Conservation (phyloP, 1,140 invertebrate species). For the Diabrotica undecimpunctata region DNA sequence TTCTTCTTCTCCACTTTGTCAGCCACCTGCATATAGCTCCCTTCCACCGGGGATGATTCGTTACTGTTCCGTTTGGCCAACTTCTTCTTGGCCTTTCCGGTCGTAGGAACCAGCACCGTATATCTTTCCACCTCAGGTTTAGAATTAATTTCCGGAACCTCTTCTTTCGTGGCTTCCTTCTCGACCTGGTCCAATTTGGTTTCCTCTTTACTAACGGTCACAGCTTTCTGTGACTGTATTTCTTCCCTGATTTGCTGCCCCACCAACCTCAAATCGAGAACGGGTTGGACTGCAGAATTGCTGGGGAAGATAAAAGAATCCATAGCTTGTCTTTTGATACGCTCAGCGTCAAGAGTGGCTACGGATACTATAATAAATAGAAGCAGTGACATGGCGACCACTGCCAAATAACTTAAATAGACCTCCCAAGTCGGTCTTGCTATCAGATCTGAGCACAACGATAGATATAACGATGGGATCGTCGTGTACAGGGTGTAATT, state of each 20-base stretch:
- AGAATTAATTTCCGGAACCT: constrained; percentile 23
- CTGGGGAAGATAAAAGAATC: constrained; percentile 37
- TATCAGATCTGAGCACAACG: constrained; percentile 67
- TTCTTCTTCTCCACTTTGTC: constrained; percentile 30
- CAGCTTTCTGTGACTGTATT: constrained; percentile 36
- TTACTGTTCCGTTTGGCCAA: constrained; percentile 27
- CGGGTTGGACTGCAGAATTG: constrained; percentile 52
- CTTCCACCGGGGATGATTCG: constrained; percentile 24
- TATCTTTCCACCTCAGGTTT: constrained; percentile 35
- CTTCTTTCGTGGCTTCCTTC: constrained; percentile 18
- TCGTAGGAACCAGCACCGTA: constrained; percentile 39
- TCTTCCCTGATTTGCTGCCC: constrained; percentile 40
- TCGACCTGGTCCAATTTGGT: constrained; percentile 17
- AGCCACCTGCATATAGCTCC: constrained; percentile 9
- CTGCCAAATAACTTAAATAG: constrained; percentile 64
- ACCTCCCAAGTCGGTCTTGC: constrained; percentile 79
- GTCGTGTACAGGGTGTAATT: constrained; percentile 78
- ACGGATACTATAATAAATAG: constrained; percentile 65
- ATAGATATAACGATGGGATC: constrained; percentile 72
- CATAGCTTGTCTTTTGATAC: constrained; percentile 56
- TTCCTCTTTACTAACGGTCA: constrained; percentile 25
- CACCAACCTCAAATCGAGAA: constrained; percentile 56
- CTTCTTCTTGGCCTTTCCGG: constrained; percentile 41
- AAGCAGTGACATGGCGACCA: constrained; percentile 61
- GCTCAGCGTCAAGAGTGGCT: constrained; percentile 72